A percentile compares a stretch with the other conserved stretches of the same genome.
These are phyloP conservation scores for Ernsta delagoae DNA, from an alignment of 2,888 invertebrate species.

Conservation along the genomic window DNA sequence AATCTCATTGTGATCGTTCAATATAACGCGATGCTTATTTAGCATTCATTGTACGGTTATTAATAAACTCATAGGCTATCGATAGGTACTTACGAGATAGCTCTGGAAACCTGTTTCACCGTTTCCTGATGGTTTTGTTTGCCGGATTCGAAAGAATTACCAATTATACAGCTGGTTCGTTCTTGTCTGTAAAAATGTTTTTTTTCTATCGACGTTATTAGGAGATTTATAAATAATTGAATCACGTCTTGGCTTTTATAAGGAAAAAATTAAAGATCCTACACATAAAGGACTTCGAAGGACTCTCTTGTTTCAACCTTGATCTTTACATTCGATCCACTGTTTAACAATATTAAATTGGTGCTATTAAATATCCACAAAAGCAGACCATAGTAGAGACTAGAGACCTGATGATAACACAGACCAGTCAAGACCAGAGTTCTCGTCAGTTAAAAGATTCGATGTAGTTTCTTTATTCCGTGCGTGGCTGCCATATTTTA, in stretches of 20 bases:
- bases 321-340: no score
- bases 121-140: conserved; percentile 13
- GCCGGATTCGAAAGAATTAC: conserved; percentile 13
- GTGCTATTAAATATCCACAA: no score
- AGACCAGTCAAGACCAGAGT: no score
- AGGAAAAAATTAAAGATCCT: neutral
- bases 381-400: no score
- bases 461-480: no score
- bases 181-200: neutral
- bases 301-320: no score
- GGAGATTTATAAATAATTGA: neutral
- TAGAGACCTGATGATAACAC: no score
- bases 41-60: conserved; percentile 1
- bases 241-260: neutral
- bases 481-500: no score
- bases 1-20: neutral
- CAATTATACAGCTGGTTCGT: neutral
- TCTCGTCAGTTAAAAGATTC: no score
- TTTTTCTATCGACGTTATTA: neutral
- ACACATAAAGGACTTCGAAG: no score
- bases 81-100: neutral
- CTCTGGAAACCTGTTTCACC: conserved; percentile 24
- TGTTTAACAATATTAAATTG: no score
- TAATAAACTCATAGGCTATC: conserved; percentile 1
- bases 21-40: neutral